phyloP scores from a whole-genome alignment of 1,140 invertebrate species.

The Eurosta solidaginis region DNA sequence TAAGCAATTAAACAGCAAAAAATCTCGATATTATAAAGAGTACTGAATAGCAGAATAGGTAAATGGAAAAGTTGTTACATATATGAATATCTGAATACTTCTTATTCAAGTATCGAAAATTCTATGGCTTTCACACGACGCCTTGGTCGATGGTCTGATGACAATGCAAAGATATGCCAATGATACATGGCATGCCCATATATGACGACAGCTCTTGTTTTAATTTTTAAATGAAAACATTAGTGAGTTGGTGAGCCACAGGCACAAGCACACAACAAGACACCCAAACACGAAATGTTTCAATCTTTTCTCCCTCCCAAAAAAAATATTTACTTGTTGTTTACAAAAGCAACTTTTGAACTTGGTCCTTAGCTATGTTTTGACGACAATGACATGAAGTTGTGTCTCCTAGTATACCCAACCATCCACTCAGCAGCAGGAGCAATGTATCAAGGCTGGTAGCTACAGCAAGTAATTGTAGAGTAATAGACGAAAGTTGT shows the following conservation, averaged over 20 bases:
- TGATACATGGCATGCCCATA: conserved; percentile 59
- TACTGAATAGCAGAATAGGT: too few relatives aligned
- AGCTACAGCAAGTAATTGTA: not conserved
- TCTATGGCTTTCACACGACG: not conserved
- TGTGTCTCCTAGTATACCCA: not conserved
- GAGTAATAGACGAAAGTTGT: not conserved
- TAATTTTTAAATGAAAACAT: conserved; percentile 43
- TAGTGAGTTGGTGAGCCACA: not conserved
- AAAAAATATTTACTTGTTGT: conserved; percentile 13
- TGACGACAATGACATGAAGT: conserved; percentile 15
- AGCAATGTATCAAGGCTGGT: not conserved
- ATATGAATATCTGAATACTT: not conserved
- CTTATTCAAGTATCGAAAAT: too few relatives aligned
- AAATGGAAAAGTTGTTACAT: not conserved
- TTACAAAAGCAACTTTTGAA: conserved; percentile 27
- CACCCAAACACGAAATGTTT: too few relatives aligned
- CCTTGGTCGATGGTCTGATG: not conserved
- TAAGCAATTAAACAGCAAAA: conserved; percentile 57
- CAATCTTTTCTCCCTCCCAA: too few relatives aligned
- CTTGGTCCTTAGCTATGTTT: not conserved
- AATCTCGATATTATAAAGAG: not conserved
- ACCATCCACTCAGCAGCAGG: not conserved
- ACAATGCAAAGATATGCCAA: conserved; percentile 41
- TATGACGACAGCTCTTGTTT: conserved; percentile 57
- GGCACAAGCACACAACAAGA: not conserved